Conservation (phyloP, 1,140 invertebrate genomes). For the Nasonia giraulti region DNA sequence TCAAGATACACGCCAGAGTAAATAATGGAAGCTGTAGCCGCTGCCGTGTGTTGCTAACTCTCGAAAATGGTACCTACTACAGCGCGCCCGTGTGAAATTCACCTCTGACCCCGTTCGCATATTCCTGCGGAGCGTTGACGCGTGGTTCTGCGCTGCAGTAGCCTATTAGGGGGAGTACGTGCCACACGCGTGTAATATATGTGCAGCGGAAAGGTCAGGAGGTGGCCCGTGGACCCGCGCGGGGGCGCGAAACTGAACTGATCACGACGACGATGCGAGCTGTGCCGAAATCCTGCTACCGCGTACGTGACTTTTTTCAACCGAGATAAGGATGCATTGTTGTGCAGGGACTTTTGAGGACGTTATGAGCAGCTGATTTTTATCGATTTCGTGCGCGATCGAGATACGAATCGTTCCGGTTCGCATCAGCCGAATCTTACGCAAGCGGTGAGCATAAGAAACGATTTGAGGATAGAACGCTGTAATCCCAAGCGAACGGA, state of each 20-base stretch:
- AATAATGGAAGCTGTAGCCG: slow-evolving; percentile 63
- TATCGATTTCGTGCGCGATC: not conserved
- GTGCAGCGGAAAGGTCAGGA: not conserved
- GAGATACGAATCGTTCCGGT: not conserved
- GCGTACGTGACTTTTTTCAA: slow-evolving; percentile 1
- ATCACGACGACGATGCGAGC: not conserved
- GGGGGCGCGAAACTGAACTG: slow-evolving; percentile 3
- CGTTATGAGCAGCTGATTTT: not conserved
- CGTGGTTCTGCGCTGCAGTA: too few species aligned
- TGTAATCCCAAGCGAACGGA: not conserved
- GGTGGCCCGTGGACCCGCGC: not conserved
- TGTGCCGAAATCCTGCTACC: not conserved
- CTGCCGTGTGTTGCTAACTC: not conserved
- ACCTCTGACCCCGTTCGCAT: slow-evolving; percentile 41
- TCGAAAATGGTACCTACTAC: slow-evolving; percentile 3
- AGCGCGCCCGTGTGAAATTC: slow-evolving; percentile 45
- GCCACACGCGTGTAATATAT: not conserved
- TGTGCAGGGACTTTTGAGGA: not conserved
- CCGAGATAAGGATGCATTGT: slow-evolving; percentile 2
- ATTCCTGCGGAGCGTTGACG: not conserved
- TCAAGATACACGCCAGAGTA: slow-evolving; percentile 65
- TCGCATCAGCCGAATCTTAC: not conserved
- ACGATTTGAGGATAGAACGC: not conserved
- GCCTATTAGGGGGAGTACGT: not conserved
- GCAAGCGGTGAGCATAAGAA: not conserved